Conservation (phyloP, 2,888 invertebrate species). For the Cryptocheilus praepositus region DNA sequence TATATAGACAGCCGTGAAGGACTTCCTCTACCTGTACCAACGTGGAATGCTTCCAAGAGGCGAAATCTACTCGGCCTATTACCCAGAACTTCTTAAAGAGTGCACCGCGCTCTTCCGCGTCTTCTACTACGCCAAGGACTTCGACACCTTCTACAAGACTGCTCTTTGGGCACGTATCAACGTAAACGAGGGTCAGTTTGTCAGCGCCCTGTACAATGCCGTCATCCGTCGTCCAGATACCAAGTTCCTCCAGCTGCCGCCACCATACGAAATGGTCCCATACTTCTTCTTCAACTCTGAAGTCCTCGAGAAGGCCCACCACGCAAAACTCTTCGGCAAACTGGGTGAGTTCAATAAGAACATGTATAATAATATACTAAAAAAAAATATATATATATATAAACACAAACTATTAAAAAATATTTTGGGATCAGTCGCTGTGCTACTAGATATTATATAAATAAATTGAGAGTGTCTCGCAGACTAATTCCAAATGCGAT, state of each 20-base stretch:
- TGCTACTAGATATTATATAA: too few species aligned
- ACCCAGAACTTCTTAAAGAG: constrained; percentile 63
- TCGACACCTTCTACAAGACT: constrained; percentile 72
- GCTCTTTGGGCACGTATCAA: constrained; percentile 72
- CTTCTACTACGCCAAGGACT: constrained; percentile 71
- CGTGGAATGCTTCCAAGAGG: constrained; percentile 76
- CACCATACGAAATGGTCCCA: constrained; percentile 83
- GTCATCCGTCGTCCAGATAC: constrained; percentile 79
- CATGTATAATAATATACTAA: not conserved
- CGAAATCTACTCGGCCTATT: constrained; percentile 75
- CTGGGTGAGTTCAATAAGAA: constrained; percentile 44
- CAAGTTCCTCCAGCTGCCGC: constrained; percentile 79
- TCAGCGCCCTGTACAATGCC: constrained; percentile 80
- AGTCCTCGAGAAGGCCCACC: constrained; percentile 75
- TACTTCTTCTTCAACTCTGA: constrained; percentile 80
- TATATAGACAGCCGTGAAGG: constrained; percentile 63
- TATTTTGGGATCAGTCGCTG: too few species aligned
- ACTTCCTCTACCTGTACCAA: constrained; percentile 67
- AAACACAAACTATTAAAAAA: too few species aligned
- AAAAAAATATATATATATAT: too few species aligned
- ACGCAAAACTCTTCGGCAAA: constrained; percentile 72
- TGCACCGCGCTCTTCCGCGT: constrained; percentile 66
- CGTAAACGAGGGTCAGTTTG: constrained; percentile 76
- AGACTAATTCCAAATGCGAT: not conserved
- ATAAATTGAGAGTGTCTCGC: too few species aligned